phyloP scores from a whole-genome alignment of 2,888 invertebrate genomes.

The Fragum fragum region DNA sequence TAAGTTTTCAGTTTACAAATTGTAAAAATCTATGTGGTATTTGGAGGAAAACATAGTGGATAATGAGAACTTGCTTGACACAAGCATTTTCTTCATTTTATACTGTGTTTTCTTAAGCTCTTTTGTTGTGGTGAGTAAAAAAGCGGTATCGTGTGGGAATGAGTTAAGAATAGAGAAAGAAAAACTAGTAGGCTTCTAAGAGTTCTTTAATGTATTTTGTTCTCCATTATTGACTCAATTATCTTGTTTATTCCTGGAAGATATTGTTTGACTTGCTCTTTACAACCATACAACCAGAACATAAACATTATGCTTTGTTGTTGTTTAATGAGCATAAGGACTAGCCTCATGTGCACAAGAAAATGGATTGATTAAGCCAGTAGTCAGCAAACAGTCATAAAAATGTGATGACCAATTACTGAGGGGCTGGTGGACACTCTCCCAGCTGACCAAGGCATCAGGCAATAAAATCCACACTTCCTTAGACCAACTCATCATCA shows the following conservation, averaged over 20 bases:
- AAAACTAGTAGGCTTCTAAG: too few species aligned
- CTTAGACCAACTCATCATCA: neutral
- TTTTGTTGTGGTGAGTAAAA: too few species aligned
- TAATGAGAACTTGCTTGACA: too few species aligned
- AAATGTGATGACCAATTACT: conserved; percentile 28
- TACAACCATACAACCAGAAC: neutral
- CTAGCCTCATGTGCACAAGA: neutral
- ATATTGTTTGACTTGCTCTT: conserved; percentile 13
- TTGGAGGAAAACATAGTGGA: too few species aligned
- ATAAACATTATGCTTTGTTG: conserved; percentile 20
- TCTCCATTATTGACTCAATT: conserved; percentile 2
- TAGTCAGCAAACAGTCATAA: conserved; percentile 11
- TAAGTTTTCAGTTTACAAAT: too few species aligned
- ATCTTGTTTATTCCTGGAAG: neutral
- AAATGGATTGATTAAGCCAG: conserved; percentile 6
- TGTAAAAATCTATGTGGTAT: too few species aligned
- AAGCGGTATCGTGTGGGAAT: too few species aligned
- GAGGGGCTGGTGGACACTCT: conserved; percentile 1
- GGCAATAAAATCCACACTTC: conserved; percentile 25
- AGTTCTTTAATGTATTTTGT: neutral
- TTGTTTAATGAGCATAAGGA: neutral
- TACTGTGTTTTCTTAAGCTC: too few species aligned
- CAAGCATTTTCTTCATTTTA: too few species aligned
- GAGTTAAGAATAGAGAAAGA: too few species aligned
- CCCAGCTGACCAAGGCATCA: conserved; percentile 5